phyloP scores from a whole-genome alignment of 2,888 invertebrate genomes.

The Campoplex capitator region DNA sequence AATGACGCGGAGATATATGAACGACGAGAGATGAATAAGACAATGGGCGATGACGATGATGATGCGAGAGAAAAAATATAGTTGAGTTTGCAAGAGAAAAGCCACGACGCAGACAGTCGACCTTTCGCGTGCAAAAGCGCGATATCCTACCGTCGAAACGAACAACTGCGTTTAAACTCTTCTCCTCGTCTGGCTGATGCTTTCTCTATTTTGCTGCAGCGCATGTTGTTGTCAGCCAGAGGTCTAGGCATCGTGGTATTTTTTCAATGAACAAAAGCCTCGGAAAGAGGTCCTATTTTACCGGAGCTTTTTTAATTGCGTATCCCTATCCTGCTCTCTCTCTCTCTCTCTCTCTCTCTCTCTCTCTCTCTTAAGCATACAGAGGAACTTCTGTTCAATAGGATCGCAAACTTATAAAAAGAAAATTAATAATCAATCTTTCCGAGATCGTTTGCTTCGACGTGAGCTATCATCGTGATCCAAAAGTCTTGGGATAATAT shows the following conservation, averaged over 20 bases:
- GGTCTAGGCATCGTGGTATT: conserved; percentile 57
- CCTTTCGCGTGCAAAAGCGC: conserved; percentile 61
- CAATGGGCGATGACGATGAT: conserved; percentile 60
- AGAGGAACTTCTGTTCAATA: background rate
- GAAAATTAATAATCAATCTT: background rate
- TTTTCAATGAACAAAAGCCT: conserved; percentile 65
- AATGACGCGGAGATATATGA: conserved; percentile 26
- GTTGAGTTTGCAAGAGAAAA: conserved; percentile 26
- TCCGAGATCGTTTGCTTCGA: background rate
- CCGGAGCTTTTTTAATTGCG: conserved; percentile 65
- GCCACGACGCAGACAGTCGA: conserved; percentile 41
- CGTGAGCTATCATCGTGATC: background rate
- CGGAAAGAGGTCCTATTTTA: conserved; percentile 39
- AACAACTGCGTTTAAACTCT: conserved; percentile 56
- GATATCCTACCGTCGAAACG: conserved; percentile 62
- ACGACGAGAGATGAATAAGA: conserved; percentile 56
- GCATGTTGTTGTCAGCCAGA: conserved; percentile 41
- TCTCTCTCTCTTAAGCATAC: no score
- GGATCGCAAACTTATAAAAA: background rate
- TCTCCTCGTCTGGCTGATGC: conserved; percentile 40
- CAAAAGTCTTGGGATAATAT: background rate
- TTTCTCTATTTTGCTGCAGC: conserved; percentile 26
- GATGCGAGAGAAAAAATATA: conserved; percentile 39
- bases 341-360: background rate
- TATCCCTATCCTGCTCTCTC: conserved; percentile 49